phyloP scores from a whole-genome alignment of 2,888 invertebrate species.

The Drosophila bunnanda region DNA sequence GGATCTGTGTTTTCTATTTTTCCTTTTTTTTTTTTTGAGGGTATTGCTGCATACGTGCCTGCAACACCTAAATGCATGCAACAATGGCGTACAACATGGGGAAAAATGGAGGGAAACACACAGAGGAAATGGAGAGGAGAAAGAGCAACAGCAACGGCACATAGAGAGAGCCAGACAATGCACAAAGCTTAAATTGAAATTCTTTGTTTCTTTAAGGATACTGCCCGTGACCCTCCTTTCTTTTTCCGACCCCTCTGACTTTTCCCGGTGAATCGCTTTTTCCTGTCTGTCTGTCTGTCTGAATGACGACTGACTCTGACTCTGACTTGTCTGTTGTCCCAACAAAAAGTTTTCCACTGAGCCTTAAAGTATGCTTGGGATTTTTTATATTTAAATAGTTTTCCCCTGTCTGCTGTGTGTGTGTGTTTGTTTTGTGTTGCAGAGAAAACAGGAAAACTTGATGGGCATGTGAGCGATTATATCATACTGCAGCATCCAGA shows the following conservation, averaged over 20 bases:
- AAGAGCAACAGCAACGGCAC: constrained; percentile 5
- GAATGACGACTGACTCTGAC: constrained; percentile 13
- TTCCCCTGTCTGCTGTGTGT: constrained; percentile 7
- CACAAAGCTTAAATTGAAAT: constrained; percentile 46
- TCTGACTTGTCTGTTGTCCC: constrained; percentile 17
- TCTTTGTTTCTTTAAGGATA: constrained; percentile 52
- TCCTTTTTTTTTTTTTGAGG: neutral
- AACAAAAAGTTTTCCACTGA: constrained; percentile 44
- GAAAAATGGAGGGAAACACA: constrained; percentile 7
- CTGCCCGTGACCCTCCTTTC: constrained; percentile 5
- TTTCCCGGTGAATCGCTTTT: constrained; percentile 10
- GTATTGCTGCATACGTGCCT: constrained; percentile 64
- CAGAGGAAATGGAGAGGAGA: constrained; percentile 12
- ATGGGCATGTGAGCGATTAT: constrained; percentile 21
- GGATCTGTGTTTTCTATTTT: neutral
- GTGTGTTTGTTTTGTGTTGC: constrained; percentile 12
- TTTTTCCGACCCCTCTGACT: neutral
- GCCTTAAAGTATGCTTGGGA: constrained; percentile 65
- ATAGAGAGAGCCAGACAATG: constrained; percentile 20
- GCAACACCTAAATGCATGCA: constrained; percentile 74
- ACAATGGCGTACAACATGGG: constrained; percentile 48
- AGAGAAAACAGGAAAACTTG: constrained; percentile 26
- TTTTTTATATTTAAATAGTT: constrained; percentile 57
- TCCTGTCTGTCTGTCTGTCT: constrained; percentile 5
- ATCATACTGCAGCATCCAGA: constrained; percentile 2